Conservation (phyloP, 2,888 invertebrate species). For the Danaus chrysippus region DNA sequence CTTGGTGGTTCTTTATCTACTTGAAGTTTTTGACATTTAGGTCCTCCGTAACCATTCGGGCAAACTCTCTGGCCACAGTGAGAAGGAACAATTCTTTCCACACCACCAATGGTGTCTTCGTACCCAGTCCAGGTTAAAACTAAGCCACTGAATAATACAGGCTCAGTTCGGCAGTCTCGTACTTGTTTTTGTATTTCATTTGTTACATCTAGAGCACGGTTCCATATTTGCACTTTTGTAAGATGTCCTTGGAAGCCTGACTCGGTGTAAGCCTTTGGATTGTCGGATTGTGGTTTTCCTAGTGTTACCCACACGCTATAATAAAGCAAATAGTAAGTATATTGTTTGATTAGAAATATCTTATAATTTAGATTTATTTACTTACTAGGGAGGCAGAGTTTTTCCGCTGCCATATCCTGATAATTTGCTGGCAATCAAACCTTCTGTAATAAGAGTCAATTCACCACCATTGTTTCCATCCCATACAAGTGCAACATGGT, state of each 20-base stretch:
- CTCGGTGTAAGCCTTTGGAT: conserved; percentile 90
- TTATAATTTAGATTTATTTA: conserved; percentile 25
- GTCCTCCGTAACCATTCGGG: conserved; percentile 91
- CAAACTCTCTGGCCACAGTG: conserved; percentile 94
- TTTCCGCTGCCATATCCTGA: conserved; percentile 93
- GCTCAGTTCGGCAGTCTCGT: conserved; percentile 93
- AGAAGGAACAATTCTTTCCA: conserved; percentile 94
- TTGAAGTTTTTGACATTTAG: conserved; percentile 90
- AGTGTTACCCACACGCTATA: conserved; percentile 93
- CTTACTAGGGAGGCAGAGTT: conserved; percentile 90
- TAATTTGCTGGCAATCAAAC: conserved; percentile 94
- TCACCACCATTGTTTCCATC: conserved; percentile 91
- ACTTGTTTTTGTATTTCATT: conserved; percentile 96
- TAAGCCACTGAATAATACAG: conserved; percentile 91
- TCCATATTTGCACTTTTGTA: conserved; percentile 97
- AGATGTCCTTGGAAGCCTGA: conserved; percentile 97
- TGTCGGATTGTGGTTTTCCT: conserved; percentile 91
- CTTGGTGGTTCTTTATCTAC: conserved; percentile 92
- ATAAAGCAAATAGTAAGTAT: conserved; percentile 22
- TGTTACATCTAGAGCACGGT: conserved; percentile 92
- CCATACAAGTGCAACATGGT: conserved; percentile 97
- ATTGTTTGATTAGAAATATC: too few species aligned
- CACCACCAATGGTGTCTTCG: conserved; percentile 92
- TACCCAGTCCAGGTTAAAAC: conserved; percentile 96
- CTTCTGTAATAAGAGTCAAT: conserved; percentile 95